A percentile compares a stretch with the other conserved stretches of the same genome.
phyloP scores from a whole-genome alignment of 2,797 vertebrate genomes.

The Sebastes baramenuke region DNA sequence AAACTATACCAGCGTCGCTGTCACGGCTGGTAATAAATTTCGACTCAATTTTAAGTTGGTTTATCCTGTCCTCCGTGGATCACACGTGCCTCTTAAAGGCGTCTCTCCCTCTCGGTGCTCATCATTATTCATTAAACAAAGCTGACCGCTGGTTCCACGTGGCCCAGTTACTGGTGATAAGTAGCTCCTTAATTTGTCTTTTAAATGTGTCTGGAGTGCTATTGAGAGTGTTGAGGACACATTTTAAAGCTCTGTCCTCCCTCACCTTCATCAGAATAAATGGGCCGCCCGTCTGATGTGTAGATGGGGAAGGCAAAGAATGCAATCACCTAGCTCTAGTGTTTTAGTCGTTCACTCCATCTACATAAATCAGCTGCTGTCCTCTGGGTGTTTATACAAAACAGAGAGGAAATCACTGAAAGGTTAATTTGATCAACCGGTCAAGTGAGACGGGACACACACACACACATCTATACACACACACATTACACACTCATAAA shows the following conservation, averaged over 20 bases:
- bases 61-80: neutral
- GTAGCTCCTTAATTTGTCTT: constrained; percentile 45
- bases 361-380: constrained; percentile 56
- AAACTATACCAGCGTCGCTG: neutral
- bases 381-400: constrained; percentile 44
- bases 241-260: constrained; percentile 30
- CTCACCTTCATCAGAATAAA: constrained; percentile 44
- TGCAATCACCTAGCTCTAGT: constrained; percentile 27
- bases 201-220: constrained; percentile 39
- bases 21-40: neutral
- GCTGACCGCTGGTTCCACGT: constrained; percentile 16
- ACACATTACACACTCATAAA: neutral
- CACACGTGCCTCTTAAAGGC: neutral
- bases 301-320: constrained; percentile 13
- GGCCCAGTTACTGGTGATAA: constrained; percentile 38
- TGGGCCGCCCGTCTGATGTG: neutral
- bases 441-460: constrained; percentile 17
- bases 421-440: constrained; percentile 59
- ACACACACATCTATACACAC: neutral
- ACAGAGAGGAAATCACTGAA: constrained; percentile 40
- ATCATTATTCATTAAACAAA: constrained; percentile 34
- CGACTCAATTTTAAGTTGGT: neutral
- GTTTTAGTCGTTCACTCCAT: constrained; percentile 3
- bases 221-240: constrained; percentile 35
- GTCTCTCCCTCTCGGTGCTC: constrained; percentile 10